Evolutionary conservation across 2,888 invertebrate genomes (phyloP), one percentile per base, ranked within the genome.

Genomic region (Panzeria rudis): DNA sequence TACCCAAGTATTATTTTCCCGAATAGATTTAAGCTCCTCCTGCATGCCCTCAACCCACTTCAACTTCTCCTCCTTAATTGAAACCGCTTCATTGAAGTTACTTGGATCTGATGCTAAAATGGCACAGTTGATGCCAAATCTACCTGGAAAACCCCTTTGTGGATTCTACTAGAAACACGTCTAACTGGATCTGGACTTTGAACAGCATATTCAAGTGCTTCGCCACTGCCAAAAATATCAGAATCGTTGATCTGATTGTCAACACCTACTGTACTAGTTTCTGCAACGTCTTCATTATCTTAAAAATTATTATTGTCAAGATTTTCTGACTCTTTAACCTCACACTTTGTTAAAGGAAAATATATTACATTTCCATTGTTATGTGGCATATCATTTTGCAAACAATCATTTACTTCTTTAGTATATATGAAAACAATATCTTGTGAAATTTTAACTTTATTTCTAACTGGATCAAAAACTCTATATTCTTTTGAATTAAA

Each of bases 401-500:
- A n/a, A n/a, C n/a, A 29, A n/a, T 59, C 29, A 29, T 32, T n/a
- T 32, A 32, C 3, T 32, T 32, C 32, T 8, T 23, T 7, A n/a
- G 0, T 32, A 2, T 75, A 32, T 32, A 62, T 32, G 17, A 75
- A 61, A 44, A 75, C 62, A 32, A 61, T 50, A 62, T 75, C 75
- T 20, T 50, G 44, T 9, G 75, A 68, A 6, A 77, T 32, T 54
- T 66, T 15, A 32, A 77, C 32, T 20, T 68, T 77, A 29, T 56
- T 66, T 6, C 8, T 68, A 20, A 29, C 50, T n/a, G 25, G 35
- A 29, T 79, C 61, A 29, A 69, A 62, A 35, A 79, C 11, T 35
- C 79, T 47, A 38, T 50, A 71, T 41, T 52, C 71, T 54, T 71
- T 71, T 15, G 54, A 64, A 64, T 71, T 71, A 20, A 52, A 20